Evolutionary conservation across 2,797 vertebrate species (phyloP).

Genomic region (Serranus cabrilla): DNA sequence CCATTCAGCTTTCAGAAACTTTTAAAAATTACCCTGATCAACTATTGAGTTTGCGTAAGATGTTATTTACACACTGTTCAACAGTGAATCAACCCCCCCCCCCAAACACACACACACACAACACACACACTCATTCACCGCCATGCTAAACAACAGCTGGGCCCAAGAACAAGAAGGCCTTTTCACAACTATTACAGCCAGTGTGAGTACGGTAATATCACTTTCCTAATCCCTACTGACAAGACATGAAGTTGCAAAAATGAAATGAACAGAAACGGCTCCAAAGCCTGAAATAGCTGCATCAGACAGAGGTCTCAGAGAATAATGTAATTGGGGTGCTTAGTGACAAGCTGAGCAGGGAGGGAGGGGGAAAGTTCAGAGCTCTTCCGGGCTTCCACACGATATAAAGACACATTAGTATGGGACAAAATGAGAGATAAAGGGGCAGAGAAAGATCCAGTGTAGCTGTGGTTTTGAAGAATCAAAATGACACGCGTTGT

Average conservation of each 20-base stretch:
- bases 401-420: conserved; percentile 42
- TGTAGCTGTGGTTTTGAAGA: background rate
- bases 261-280: conserved; percentile 66
- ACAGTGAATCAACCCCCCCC: conserved; percentile 16
- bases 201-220: conserved; percentile 60
- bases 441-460: background rate
- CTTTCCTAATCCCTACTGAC: conserved; percentile 67
- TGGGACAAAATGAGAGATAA: conserved; percentile 40
- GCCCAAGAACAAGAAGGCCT: conserved; percentile 62
- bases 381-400: conserved; percentile 54
- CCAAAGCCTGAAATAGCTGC: conserved; percentile 72
- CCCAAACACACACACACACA: background rate
- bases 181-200: conserved; percentile 65
- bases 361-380: conserved; percentile 42
- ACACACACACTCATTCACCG: conserved; percentile 20
- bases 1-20: background rate
- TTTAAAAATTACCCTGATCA: background rate
- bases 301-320: conserved; percentile 66
- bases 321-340: conserved; percentile 72
- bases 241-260: conserved; percentile 68
- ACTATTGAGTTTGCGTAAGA: conserved; percentile 15
- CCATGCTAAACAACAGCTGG: conserved; percentile 45
- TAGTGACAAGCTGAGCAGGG: conserved; percentile 52
- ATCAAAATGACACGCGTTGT: background rate
- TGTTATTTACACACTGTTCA: conserved; percentile 31